Evolutionary conservation across 37 sponge, comb jelly and placozoan genomes (phyloP).

Genomic region (Ianthella basta): DNA sequence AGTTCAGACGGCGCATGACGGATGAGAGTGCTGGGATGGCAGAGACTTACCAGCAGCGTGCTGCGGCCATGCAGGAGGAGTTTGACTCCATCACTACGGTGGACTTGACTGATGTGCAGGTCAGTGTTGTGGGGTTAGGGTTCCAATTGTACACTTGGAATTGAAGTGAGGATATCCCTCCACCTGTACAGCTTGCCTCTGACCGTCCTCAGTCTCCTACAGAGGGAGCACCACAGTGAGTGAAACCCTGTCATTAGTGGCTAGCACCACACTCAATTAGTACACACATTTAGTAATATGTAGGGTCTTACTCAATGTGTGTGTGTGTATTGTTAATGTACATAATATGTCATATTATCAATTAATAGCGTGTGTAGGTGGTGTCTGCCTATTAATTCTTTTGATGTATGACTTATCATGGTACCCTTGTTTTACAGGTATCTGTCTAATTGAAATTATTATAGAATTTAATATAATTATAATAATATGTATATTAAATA

Average conservation of each 20-base stretch:
- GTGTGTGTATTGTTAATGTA: too few species aligned
- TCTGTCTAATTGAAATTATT: too few species aligned
- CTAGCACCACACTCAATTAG: too few species aligned
- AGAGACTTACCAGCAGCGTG: background rate
- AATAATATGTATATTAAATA: too few species aligned
- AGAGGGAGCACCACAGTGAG: conserved; percentile 16
- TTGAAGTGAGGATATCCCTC: background rate
- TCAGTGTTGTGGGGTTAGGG: background rate
- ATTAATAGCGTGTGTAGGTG: too few species aligned
- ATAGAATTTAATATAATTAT: too few species aligned
- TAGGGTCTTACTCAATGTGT: too few species aligned
- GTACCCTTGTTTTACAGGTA: too few species aligned
- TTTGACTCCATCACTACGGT: background rate
- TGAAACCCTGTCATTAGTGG: background rate
- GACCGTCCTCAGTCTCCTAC: conserved; percentile 18
- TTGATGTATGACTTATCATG: too few species aligned
- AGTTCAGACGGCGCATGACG: conserved; percentile 46
- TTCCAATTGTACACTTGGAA: background rate
- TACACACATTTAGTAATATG: too few species aligned
- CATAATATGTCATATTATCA: too few species aligned
- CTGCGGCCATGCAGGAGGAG: background rate
- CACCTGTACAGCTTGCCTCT: background rate
- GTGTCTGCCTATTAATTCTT: too few species aligned
- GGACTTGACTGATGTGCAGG: background rate
- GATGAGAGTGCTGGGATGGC: background rate